Evolutionary conservation across 23 tunicate genomes (phyloP), one percentile per base, ranked within the genome.

Genomic region (Halocynthia roretzi): DNA sequence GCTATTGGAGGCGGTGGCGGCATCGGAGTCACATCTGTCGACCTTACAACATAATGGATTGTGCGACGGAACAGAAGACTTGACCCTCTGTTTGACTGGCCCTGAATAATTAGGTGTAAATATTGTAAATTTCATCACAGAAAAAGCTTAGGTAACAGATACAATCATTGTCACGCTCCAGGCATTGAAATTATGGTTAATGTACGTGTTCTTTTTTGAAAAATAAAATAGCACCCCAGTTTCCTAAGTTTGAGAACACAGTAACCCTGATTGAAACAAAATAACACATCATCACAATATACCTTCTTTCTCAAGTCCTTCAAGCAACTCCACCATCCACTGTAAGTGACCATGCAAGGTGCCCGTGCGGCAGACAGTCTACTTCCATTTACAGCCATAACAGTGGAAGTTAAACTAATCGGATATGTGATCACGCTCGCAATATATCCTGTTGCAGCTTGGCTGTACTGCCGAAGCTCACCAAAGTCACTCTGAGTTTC

Each of bases 381-480:
- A 15, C 93, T 68, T 6, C 97, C 97, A 61, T 83, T 90, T n/a
- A 69, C 76, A 40, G 85, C 96, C 86, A 90, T 84, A 8, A 90
- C 68, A 7, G 89, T 91, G 76, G 94, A 81, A 0, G 97, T 91
- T 6, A 91, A 71, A 14, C 84, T 74, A 49, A 91, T 70, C 6
- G 97, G 97, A 72, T 91, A 91, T 60, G 84, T 73, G 48, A 72
- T 67, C 9, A 78, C 53, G 20, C 88, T 84, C 6, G 82, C 87
- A 2, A 91, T 10, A 60, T 85, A 91, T 49, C 87, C 67, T 71
- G 92, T 78, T 51, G 68, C 84, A 77, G 88, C 83, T 11, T 50
- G 86, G 6, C 84, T 74, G 84, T 91, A 91, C 22, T 77, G 83
- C 6, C 97, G 80, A 51, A 85, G 71, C 52, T 91, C 97, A 70